A percentile compares a stretch with the other conserved stretches of the same genome.
phyloP scores from a whole-genome alignment of 2,888 invertebrate species.

The Neoscelio sp. region DNA sequence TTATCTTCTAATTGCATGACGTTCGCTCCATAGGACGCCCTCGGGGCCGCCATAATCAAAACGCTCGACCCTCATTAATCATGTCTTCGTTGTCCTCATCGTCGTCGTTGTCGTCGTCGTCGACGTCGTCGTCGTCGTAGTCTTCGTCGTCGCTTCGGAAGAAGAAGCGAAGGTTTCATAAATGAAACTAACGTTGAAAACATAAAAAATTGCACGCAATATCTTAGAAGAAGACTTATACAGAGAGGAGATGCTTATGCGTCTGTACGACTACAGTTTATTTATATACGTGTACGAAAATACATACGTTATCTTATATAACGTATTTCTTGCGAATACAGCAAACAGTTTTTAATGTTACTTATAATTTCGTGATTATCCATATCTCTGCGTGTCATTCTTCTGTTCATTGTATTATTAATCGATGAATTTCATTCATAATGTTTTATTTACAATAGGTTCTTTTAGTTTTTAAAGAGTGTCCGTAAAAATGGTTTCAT shows the following conservation, averaged over 20 bases:
- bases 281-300: not conserved
- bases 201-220: constrained; percentile 47
- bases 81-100: constrained; percentile 73
- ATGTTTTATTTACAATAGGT: too few relatives aligned
- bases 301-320: too few relatives aligned
- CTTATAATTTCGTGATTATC: too few relatives aligned
- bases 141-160: constrained; percentile 54
- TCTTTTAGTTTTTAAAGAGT: too few relatives aligned
- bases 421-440: too few relatives aligned
- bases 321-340: too few relatives aligned
- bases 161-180: constrained; percentile 51
- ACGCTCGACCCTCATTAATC: constrained; percentile 79
- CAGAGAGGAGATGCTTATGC: not conserved
- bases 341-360: too few relatives aligned
- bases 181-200: constrained; percentile 56
- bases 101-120: constrained; percentile 65
- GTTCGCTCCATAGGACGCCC: constrained; percentile 73
- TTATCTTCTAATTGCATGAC: constrained; percentile 82
- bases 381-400: too few relatives aligned
- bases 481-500: too few relatives aligned
- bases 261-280: not conserved
- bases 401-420: too few relatives aligned
- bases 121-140: constrained; percentile 67
- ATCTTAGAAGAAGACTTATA: constrained; percentile 14
- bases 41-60: constrained; percentile 78